Conservation (phyloP, 1,140 invertebrate genomes). For the Cryptotermes secundus region DNA sequence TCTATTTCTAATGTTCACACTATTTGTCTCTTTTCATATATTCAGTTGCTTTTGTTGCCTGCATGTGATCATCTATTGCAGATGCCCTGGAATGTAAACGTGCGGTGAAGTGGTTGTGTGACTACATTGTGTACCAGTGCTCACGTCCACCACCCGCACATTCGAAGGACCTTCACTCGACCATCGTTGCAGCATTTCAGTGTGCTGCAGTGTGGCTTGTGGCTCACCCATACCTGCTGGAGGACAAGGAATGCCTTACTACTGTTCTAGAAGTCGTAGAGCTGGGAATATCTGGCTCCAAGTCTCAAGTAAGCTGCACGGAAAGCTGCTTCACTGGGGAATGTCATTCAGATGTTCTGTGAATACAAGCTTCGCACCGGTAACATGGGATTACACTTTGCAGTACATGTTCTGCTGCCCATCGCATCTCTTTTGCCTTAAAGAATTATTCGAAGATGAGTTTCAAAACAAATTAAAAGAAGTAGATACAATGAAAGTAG, state of each 20-base stretch:
- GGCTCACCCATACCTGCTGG: conserved; percentile 81
- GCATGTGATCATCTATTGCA: conserved; percentile 42
- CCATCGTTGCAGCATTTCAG: conserved; percentile 92
- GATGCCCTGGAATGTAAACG: conserved; percentile 85
- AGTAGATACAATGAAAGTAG: no score
- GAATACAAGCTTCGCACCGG: no score
- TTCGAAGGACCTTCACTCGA: conserved; percentile 97
- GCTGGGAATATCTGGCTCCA: conserved; percentile 94
- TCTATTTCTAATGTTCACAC: no score
- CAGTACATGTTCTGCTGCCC: no score
- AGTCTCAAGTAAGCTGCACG: conserved; percentile 60
- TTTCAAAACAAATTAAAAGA: no score
- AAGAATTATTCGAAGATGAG: no score
- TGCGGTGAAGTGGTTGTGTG: conserved; percentile 96
- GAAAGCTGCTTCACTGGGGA: not conserved
- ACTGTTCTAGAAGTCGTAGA: conserved; percentile 96
- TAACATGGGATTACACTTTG: no score
- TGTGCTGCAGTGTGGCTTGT: conserved; percentile 91
- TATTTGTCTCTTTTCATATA: no score
- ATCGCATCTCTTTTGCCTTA: no score
- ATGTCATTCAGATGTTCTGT: no score
- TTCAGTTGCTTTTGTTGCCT: no score
- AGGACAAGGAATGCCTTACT: conserved; percentile 89
- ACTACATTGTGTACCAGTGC: conserved; percentile 96
- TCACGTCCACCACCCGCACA: conserved; percentile 91